Evolutionary conservation across 1,140 invertebrate species (phyloP).

Genomic region (Megalonaias nervosa): DNA sequence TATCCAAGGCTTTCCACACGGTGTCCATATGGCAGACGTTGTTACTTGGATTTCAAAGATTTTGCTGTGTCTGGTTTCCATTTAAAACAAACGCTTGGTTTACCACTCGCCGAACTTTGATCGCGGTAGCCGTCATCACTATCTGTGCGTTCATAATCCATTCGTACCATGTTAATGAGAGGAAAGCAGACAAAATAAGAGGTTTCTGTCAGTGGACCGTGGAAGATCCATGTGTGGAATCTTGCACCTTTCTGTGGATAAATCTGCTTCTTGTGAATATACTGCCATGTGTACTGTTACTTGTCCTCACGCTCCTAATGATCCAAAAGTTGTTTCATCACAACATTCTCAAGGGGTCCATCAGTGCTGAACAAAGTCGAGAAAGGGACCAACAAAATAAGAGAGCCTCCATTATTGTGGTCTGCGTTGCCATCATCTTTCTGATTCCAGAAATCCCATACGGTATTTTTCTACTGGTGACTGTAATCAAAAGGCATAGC

Average conservation of each 20-base stretch:
- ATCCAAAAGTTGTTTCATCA: conserved; percentile 4
- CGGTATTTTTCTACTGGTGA: conserved; percentile 20
- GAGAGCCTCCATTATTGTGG: conserved; percentile 15
- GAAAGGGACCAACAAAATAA: conserved; percentile 9
- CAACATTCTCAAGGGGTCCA: neutral
- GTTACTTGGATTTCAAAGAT: conserved; percentile 28
- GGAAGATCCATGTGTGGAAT: neutral
- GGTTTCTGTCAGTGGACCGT: conserved; percentile 15
- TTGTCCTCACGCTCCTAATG: conserved; percentile 12
- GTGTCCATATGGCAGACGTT: conserved; percentile 27
- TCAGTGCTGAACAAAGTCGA: conserved; percentile 6
- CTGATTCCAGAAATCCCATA: conserved; percentile 31
- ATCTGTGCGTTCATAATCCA: conserved; percentile 6
- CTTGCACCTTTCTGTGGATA: conserved; percentile 15
- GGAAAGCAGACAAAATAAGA: neutral
- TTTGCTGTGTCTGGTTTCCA: conserved; percentile 12
- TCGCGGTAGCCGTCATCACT: conserved; percentile 4
- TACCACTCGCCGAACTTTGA: neutral
- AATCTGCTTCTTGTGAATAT: conserved; percentile 13
- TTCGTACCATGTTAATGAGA: conserved; percentile 10
- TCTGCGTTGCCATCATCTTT: conserved; percentile 15
- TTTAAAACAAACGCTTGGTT: neutral
- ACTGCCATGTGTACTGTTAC: neutral
- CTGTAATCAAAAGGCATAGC: neutral
- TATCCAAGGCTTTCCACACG: conserved; percentile 24